Evolutionary conservation across 2,888 invertebrate genomes (phyloP).

Genomic region (Seira musarum): DNA sequence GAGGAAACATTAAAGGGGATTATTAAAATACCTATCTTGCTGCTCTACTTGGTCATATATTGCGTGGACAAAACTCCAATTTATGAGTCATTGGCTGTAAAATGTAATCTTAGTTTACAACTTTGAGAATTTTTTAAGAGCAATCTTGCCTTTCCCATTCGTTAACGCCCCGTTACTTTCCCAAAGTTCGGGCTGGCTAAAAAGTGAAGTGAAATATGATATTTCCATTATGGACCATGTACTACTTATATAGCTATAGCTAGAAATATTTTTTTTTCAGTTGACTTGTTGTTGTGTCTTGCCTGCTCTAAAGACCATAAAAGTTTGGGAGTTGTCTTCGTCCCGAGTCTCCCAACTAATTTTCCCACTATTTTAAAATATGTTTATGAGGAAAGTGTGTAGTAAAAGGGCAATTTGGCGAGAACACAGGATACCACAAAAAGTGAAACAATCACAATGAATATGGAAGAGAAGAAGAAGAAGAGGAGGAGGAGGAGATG

Average conservation of each 20-base stretch:
- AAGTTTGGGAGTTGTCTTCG: background rate
- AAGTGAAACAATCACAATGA: background rate
- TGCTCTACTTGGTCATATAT: background rate
- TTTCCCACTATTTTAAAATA: background rate
- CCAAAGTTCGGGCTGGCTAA: no score
- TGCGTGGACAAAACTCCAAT: constrained; percentile 29
- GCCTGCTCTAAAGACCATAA: background rate
- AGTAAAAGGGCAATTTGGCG: background rate
- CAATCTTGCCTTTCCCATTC: constrained; percentile 24
- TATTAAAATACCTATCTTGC: background rate
- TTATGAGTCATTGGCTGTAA: constrained; percentile 59
- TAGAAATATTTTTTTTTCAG: no score
- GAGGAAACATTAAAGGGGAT: background rate
- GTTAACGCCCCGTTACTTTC: no score
- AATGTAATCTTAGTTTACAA: constrained; percentile 63
- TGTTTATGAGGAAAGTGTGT: background rate
- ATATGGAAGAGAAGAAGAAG: background rate
- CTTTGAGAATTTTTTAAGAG: constrained; percentile 18
- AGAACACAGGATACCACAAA: background rate
- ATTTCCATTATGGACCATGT: no score
- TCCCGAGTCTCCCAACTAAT: background rate
- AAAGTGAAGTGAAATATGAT: no score
- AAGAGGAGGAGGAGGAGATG: background rate
- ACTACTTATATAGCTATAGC: no score
- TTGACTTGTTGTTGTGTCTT: background rate